These are phyloP conservation scores for Nibea coibor DNA, from an alignment of 2,113 vertebrate species.

Conservation along the genomic window DNA sequence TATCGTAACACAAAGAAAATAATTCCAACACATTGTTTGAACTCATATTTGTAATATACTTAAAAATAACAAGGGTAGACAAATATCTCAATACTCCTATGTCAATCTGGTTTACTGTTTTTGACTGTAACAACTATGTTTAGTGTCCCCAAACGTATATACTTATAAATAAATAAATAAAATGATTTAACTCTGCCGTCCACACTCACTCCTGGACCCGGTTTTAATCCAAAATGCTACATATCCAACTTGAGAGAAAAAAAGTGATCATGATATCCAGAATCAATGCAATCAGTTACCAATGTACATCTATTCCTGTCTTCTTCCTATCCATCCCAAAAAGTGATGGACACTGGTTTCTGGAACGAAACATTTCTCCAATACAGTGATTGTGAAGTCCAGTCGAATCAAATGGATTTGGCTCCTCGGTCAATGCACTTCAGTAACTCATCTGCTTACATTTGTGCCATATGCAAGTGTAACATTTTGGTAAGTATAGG, in stretches of 20 bases:
- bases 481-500: neutral
- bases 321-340: neutral
- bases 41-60: neutral
- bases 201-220: neutral
- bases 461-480: neutral
- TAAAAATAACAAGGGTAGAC: neutral
- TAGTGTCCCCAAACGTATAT: slow-evolving; percentile 16
- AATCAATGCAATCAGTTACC: too few species aligned
- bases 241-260: neutral
- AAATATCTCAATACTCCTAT: neutral
- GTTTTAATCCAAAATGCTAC: slow-evolving; percentile 18
- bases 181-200: neutral
- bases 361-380: neutral
- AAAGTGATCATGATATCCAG: neutral
- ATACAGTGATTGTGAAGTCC: neutral
- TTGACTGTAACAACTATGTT: slow-evolving; percentile 7
- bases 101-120: neutral
- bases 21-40: neutral
- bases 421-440: neutral
- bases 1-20: slow-evolving; percentile 21
- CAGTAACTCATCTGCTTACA: slow-evolving; percentile 24
- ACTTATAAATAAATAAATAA: slow-evolving; percentile 46
- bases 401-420: neutral
- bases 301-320: neutral
- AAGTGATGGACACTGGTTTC: neutral